Percentiles rank a stretch among this genome's conserved stretches.
phyloP scores from a whole-genome alignment of 1,140 invertebrate species.

The Anoplolepis gracilipes region DNA sequence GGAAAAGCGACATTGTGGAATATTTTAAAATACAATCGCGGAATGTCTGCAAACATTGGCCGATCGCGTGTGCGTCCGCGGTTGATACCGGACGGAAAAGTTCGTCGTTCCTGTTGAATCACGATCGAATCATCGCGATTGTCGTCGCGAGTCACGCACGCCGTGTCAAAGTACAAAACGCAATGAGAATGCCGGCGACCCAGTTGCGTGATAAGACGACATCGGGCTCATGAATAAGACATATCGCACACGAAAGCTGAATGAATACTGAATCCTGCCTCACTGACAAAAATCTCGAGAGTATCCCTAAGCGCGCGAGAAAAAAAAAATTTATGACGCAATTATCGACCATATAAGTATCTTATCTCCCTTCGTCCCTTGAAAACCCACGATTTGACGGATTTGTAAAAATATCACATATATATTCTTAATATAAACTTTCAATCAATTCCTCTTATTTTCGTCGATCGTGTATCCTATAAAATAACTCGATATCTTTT shows the following conservation, averaged over 20 bases:
- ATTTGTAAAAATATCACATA: neutral
- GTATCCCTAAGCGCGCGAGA: neutral
- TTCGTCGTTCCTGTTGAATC: slow-evolving; percentile 16
- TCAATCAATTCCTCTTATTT: neutral
- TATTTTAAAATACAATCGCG: neutral
- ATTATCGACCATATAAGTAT: slow-evolving; percentile 1
- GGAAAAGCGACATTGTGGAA: neutral
- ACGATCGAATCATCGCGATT: neutral
- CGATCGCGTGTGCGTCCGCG: neutral
- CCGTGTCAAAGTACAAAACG: neutral
- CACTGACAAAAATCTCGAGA: slow-evolving; percentile 6
- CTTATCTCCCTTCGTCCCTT: neutral
- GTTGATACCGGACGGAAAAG: slow-evolving; percentile 6
- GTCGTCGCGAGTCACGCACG: neutral
- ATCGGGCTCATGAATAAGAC: slow-evolving; percentile 35
- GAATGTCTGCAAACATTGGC: neutral
- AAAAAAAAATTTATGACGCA: neutral
- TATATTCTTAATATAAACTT: neutral
- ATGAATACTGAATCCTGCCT: neutral
- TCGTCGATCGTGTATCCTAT: too few species aligned
- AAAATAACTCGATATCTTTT: neutral
- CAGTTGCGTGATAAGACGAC: slow-evolving; percentile 16
- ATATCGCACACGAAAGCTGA: neutral
- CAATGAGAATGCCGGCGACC: neutral
- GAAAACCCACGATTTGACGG: neutral